phyloP scores from a whole-genome alignment of 2,888 invertebrate species.

The Platycheirus rosarum region DNA sequence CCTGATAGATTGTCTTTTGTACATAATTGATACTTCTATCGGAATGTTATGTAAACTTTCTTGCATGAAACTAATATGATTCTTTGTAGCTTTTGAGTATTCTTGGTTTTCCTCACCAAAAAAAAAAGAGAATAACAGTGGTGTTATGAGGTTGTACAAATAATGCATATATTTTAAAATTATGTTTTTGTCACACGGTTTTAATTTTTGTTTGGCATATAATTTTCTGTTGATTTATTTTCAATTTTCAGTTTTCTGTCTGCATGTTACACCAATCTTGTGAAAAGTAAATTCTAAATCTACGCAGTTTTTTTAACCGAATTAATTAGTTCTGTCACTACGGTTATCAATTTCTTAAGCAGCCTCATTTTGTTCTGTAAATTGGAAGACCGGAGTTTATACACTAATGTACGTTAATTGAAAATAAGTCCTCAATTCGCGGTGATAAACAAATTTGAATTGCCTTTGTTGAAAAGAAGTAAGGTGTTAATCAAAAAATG shows the following conservation, averaged over 20 bases:
- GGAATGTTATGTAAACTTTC: slow-evolving; percentile 47
- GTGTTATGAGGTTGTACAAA: slow-evolving; percentile 38
- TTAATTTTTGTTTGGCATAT: slow-evolving; percentile 13
- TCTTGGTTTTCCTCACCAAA: slow-evolving; percentile 18
- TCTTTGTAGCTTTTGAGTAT: slow-evolving; percentile 38
- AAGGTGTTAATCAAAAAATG: no score
- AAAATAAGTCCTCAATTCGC: no score
- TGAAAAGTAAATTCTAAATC: slow-evolving; percentile 17
- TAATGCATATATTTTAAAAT: slow-evolving; percentile 14
- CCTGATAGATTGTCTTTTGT: slow-evolving; percentile 19
- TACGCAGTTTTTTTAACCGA: not conserved
- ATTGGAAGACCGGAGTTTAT: no score
- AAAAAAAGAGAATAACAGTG: slow-evolving; percentile 19
- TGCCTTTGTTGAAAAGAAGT: no score
- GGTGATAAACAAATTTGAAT: no score
- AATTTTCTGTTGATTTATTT: slow-evolving; percentile 22
- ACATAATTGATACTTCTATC: slow-evolving; percentile 16
- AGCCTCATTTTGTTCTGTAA: no score
- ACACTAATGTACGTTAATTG: no score
- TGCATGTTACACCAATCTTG: slow-evolving; percentile 46
- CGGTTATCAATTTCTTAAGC: no score
- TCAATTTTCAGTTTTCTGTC: slow-evolving; percentile 7
- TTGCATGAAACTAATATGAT: slow-evolving; percentile 59
- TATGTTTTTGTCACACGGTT: slow-evolving; percentile 54
- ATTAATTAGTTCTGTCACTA: slow-evolving; percentile 10